phyloP scores from a whole-genome alignment of 2,888 invertebrate species.

The Laothoe populi region DNA sequence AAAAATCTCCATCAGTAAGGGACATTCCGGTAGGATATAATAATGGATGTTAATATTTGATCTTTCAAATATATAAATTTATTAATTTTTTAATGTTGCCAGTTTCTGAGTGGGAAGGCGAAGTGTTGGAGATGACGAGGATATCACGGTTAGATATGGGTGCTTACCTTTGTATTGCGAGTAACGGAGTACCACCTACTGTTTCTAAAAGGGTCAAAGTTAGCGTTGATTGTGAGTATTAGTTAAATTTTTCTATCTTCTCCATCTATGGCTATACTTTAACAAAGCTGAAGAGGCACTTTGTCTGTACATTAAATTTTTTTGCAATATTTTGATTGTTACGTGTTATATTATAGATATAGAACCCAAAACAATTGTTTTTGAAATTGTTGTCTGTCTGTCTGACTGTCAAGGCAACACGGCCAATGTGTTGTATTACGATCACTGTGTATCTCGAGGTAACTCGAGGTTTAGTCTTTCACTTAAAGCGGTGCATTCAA shows the following conservation, averaged over 20 bases:
- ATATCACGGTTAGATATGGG: conserved; percentile 96
- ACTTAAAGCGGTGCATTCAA: too few relatives aligned
- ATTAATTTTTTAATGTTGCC: conserved; percentile 44
- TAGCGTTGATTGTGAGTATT: conserved; percentile 97
- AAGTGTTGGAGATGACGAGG: conserved; percentile 91
- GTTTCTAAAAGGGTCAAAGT: conserved; percentile 97
- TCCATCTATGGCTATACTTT: too few relatives aligned
- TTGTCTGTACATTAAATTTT: too few relatives aligned
- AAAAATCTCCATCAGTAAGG: conserved; percentile 94
- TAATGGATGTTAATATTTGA: conserved; percentile 26
- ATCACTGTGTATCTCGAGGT: too few relatives aligned
- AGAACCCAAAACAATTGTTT: too few relatives aligned
- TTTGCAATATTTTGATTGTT: too few relatives aligned
- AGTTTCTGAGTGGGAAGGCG: conserved; percentile 94
- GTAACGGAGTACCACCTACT: conserved; percentile 94
- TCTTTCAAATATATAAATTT: conserved; percentile 3
- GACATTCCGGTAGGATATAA: conserved; percentile 87
- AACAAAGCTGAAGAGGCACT: too few relatives aligned
- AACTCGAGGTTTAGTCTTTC: neutral
- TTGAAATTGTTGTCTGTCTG: too few relatives aligned
- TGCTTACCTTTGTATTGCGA: conserved; percentile 95
- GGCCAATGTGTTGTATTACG: too few relatives aligned
- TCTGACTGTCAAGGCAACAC: too few relatives aligned
- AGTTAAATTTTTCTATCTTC: too few relatives aligned
- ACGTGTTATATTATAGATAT: too few relatives aligned